Conservation (phyloP, 2,113 vertebrate species). For the Anseranas semipalmata region DNA sequence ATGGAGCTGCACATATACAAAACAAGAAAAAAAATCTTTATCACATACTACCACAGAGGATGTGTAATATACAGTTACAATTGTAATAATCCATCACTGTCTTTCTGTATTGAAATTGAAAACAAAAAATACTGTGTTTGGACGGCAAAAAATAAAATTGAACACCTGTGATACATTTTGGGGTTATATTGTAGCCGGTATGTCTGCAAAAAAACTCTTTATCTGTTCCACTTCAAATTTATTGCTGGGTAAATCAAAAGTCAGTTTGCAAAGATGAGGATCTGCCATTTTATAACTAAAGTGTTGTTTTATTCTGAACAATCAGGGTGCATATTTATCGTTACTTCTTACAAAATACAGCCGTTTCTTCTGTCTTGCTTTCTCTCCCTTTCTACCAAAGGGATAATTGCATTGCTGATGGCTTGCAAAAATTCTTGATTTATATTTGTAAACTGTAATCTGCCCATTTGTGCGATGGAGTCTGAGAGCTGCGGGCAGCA, state of each 20-base stretch:
- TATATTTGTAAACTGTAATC: not conserved
- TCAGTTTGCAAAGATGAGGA: not conserved
- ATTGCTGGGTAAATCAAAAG: conserved; percentile 7
- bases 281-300: not conserved
- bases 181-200: not conserved
- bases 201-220: conserved; percentile 1
- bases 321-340: not conserved
- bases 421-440: not conserved
- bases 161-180: not conserved
- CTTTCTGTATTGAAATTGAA: conserved; percentile 26
- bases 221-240: not conserved
- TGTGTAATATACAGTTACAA: not conserved
- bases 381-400: not conserved
- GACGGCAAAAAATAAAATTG: not conserved
- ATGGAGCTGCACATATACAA: not conserved
- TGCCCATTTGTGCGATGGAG: not conserved
- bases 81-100: conserved; percentile 45
- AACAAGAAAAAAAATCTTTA: not conserved
- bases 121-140: not conserved
- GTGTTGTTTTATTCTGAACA: not conserved
- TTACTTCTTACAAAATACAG: not conserved
- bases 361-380: not conserved
- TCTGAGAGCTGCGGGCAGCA: not conserved
- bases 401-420: not conserved
- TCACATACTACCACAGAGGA: not conserved